These are phyloP conservation scores for Saturnia japonica DNA, from an alignment of 2,888 invertebrate species.

Conservation along the genomic window DNA sequence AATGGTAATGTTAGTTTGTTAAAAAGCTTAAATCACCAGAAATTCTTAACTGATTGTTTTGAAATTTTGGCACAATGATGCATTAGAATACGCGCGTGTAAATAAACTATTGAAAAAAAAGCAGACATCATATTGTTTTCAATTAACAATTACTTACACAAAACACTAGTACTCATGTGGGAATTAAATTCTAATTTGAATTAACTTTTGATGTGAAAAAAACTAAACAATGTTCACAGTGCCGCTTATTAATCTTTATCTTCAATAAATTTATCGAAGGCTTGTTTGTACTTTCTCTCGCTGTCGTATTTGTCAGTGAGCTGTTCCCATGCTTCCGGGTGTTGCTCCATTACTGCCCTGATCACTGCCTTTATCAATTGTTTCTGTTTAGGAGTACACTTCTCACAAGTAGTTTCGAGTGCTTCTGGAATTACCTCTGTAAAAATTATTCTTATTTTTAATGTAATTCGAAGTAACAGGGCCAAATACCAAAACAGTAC, in stretches of 20 bases:
- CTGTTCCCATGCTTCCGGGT: slow-evolving; percentile 84
- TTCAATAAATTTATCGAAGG: slow-evolving; percentile 79
- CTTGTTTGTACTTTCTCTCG: slow-evolving; percentile 81
- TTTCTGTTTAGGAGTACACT: slow-evolving; percentile 85
- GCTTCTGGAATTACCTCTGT: slow-evolving; percentile 87
- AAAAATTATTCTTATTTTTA: slow-evolving; percentile 31
- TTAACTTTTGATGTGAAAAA: not conserved
- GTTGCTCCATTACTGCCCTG: slow-evolving; percentile 83
- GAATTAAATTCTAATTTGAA: not conserved
- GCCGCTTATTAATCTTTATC: slow-evolving; percentile 49
- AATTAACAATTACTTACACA: not conserved
- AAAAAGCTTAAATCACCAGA: too few relatives aligned
- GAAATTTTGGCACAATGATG: too few relatives aligned
- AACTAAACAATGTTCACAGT: not conserved
- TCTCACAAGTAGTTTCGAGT: slow-evolving; percentile 84
- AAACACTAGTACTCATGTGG: not conserved
- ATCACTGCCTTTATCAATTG: slow-evolving; percentile 83
- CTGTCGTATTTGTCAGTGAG: slow-evolving; percentile 87
- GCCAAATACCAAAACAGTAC: not conserved
- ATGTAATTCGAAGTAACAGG: not conserved
- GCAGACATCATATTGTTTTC: not conserved
- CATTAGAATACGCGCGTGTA: too few relatives aligned
- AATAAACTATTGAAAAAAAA: too few relatives aligned
- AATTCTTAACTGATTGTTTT: too few relatives aligned
- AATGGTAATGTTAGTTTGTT: too few relatives aligned